Percentiles rank a stretch among this genome's conserved stretches.
Evolutionary conservation across 2,797 vertebrate genomes (phyloP).

Genomic region (Sebastes kiyomatsui): DNA sequence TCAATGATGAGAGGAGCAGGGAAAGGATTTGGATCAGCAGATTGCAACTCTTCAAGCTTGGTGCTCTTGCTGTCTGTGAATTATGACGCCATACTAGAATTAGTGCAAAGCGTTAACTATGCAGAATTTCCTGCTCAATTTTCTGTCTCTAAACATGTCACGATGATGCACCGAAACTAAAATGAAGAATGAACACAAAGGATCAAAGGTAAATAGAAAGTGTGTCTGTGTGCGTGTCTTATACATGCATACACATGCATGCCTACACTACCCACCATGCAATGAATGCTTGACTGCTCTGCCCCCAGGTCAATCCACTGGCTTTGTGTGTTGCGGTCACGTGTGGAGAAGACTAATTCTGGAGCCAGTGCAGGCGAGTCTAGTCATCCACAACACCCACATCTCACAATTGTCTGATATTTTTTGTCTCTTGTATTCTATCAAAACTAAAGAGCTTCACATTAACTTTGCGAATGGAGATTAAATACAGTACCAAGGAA

Average conservation of each 20-base stretch:
- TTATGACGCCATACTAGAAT: not conserved
- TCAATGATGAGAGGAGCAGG: not conserved
- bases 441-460: not conserved
- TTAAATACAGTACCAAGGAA: not conserved
- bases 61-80: not conserved
- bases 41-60: too few species aligned
- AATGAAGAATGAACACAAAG: not conserved
- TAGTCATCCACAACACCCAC: slow-evolving; percentile 1
- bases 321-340: slow-evolving; percentile 48
- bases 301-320: slow-evolving; percentile 35
- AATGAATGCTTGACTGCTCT: slow-evolving; percentile 41
- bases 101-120: not conserved
- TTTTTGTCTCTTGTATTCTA: not conserved
- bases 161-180: not conserved
- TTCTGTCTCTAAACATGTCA: not conserved
- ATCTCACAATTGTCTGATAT: not conserved
- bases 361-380: not conserved
- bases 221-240: not conserved
- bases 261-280: slow-evolving; percentile 22
- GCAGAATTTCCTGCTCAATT: not conserved
- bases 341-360: slow-evolving; percentile 25
- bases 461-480: not conserved
- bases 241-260: slow-evolving; percentile 20
- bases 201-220: not conserved
- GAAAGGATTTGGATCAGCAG: not conserved